phyloP scores from a whole-genome alignment of 2,113 vertebrate species.

The Epinephelus fuscoguttatus region DNA sequence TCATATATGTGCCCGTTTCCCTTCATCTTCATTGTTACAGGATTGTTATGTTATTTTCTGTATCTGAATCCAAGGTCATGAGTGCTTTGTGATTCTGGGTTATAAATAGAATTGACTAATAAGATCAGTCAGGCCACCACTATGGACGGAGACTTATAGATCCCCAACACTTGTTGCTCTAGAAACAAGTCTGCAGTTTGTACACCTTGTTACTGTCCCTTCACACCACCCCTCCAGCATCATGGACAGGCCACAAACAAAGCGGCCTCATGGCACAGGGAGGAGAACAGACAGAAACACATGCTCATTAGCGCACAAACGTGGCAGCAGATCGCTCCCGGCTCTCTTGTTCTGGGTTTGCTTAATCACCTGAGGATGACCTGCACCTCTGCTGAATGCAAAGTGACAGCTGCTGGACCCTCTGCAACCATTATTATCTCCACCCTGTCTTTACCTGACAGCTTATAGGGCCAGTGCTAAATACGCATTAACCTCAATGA shows the following conservation, averaged over 20 bases:
- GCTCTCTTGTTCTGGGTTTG: not conserved
- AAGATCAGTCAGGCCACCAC: no score
- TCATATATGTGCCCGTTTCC: not conserved
- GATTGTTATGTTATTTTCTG: no score
- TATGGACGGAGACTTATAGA: not conserved
- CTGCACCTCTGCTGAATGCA: not conserved
- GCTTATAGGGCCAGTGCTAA: not conserved
- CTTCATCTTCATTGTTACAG: no score
- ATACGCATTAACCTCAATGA: not conserved
- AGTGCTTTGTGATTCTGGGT: no score
- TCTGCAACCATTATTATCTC: constrained; percentile 16
- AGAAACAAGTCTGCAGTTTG: not conserved
- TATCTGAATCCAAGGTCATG: no score
- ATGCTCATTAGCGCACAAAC: constrained; percentile 20
- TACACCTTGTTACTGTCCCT: not conserved
- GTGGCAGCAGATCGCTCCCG: not conserved
- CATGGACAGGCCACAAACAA: not conserved
- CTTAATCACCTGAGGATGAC: not conserved
- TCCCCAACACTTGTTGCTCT: not conserved
- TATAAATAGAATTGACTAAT: no score
- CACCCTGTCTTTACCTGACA: not conserved
- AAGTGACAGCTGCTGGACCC: constrained; percentile 4
- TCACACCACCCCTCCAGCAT: not conserved
- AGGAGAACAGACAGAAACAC: not conserved
- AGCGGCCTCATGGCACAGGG: not conserved